These are phyloP conservation scores for Thalassarche chlororhynchos DNA, from an alignment of 2,113 vertebrate species.

Conservation along the genomic window DNA sequence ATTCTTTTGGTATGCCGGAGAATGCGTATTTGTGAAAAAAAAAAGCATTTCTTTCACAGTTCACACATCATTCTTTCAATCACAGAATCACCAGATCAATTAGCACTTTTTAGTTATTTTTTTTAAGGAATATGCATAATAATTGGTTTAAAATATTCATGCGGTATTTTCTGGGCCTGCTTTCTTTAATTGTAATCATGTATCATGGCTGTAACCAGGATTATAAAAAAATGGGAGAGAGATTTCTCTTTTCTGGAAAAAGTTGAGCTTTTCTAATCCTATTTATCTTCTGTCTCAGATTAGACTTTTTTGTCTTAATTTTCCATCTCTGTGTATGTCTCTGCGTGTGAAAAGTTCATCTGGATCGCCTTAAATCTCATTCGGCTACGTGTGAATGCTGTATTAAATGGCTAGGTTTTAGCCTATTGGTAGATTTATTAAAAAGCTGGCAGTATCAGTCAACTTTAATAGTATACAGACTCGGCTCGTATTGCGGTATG, in stretches of 20 bases:
- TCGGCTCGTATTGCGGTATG: not conserved
- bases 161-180: not conserved
- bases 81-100: slow-evolving; percentile 71
- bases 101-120: slow-evolving; percentile 62
- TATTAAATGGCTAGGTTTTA: not conserved
- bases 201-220: not conserved
- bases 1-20: slow-evolving; percentile 79
- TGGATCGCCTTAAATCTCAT: not conserved
- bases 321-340: not conserved
- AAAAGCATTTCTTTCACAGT: slow-evolving; percentile 65
- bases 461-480: not conserved
- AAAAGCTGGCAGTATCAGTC: slow-evolving; percentile 31
- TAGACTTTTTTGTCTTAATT: slow-evolving; percentile 49
- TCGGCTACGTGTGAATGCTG: not conserved
- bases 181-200: slow-evolving; percentile 27
- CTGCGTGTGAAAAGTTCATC: slow-evolving; percentile 34
- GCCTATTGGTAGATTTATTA: slow-evolving; percentile 14
- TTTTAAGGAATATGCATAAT: slow-evolving; percentile 45
- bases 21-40: slow-evolving; percentile 65
- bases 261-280: slow-evolving; percentile 35
- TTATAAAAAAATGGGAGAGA: not conserved
- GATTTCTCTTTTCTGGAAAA: not conserved
- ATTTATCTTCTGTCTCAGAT: not conserved
- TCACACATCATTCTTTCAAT: slow-evolving; percentile 72
- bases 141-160: slow-evolving; percentile 36